A percentile compares a stretch with the other conserved stretches of the same genome.
Conservation (phyloP, 1,140 invertebrate species). For the Zaprionus capensis region DNA sequence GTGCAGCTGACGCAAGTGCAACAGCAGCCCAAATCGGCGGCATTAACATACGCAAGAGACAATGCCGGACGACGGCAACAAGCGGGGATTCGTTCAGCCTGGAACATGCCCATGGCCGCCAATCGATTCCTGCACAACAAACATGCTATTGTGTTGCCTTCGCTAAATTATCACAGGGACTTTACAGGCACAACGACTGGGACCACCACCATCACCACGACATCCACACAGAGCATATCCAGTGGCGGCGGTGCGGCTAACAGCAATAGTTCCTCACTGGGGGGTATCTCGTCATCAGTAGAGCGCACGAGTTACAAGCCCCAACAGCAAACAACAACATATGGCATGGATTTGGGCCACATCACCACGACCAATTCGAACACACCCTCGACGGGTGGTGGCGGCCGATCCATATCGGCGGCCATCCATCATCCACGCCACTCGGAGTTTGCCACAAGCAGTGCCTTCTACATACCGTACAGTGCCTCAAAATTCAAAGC, state of each 20-base stretch:
- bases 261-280: slow-evolving; percentile 56
- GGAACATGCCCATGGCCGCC: slow-evolving; percentile 74
- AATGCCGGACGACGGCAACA: slow-evolving; percentile 49
- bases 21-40: slow-evolving; percentile 72
- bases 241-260: slow-evolving; percentile 54
- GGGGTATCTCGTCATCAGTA: slow-evolving; percentile 14
- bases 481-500: slow-evolving; percentile 83
- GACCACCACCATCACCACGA: slow-evolving; percentile 43
- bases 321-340: slow-evolving; percentile 31
- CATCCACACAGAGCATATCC: slow-evolving; percentile 61
- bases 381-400: slow-evolving; percentile 70
- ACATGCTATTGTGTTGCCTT: slow-evolving; percentile 71
- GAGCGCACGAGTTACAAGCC: background rate
- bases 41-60: slow-evolving; percentile 48
- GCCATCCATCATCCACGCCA: slow-evolving; percentile 73
- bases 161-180: slow-evolving; percentile 61
- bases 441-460: slow-evolving; percentile 60
- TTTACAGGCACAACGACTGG: slow-evolving; percentile 5
- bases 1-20: slow-evolving; percentile 79
- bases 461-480: slow-evolving; percentile 78
- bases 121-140: slow-evolving; percentile 74
- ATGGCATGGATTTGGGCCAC: slow-evolving; percentile 33
- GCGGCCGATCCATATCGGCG: slow-evolving; percentile 64
- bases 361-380: slow-evolving; percentile 56
- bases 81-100: slow-evolving; percentile 61